These are phyloP conservation scores for Dascyllus trimaculatus DNA, from an alignment of 2,113 vertebrate genomes.

Conservation along the genomic window DNA sequence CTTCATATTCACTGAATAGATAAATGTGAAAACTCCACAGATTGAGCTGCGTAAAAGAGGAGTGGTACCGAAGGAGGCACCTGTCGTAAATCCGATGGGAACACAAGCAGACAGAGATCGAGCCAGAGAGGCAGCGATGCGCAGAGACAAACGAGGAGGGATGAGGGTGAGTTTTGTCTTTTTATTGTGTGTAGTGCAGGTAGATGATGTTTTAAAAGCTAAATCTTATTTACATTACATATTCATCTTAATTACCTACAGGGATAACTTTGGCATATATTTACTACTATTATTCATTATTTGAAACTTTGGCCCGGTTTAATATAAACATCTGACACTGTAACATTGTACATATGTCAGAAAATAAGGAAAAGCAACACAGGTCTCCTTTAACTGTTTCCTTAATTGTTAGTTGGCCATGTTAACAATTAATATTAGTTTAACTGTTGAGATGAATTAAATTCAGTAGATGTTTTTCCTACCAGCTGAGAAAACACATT, in stretches of 20 bases:
- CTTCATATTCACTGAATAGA: not conserved
- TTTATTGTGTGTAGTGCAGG: not conserved
- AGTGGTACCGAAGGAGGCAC: slow-evolving; percentile 72
- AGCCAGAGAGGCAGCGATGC: slow-evolving; percentile 58
- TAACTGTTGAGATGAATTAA: no score
- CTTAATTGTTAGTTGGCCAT: no score
- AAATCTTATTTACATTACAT: not conserved
- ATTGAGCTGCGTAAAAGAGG: slow-evolving; percentile 84
- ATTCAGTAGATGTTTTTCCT: no score
- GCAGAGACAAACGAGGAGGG: slow-evolving; percentile 80
- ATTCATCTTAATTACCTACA: not conserved
- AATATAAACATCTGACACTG: no score
- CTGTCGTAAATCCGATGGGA: slow-evolving; percentile 25
- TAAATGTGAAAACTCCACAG: slow-evolving; percentile 55
- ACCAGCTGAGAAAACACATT: no score
- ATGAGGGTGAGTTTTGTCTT: slow-evolving; percentile 69
- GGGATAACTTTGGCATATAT: no score
- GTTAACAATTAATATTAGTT: no score
- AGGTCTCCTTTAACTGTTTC: no score
- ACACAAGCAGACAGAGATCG: slow-evolving; percentile 70
- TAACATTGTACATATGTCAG: no score
- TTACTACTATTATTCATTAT: no score
- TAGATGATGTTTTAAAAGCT: not conserved
- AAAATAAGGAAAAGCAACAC: no score
- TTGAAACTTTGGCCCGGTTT: no score